Evolutionary conservation across 2,113 vertebrate genomes (phyloP), one percentile per base, ranked within the genome.

Genomic region (Tenebrosternarchus preto): DNA sequence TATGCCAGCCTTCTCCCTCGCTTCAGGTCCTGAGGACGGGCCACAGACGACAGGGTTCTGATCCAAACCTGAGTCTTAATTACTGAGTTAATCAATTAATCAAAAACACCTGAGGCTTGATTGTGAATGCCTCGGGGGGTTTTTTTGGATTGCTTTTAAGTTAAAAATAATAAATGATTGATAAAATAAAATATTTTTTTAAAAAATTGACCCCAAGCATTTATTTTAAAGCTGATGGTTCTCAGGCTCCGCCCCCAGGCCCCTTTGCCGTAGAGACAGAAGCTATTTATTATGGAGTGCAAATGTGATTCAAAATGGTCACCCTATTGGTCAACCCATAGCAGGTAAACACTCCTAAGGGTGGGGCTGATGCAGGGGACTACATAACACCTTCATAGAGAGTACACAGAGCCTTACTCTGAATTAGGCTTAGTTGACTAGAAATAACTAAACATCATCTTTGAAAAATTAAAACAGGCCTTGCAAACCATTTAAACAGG

Each of bases 31-130:
- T 74, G 78, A 76, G 78, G 78, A 77, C 56, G 76, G 78, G 61
- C 79, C 70, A 55, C 43, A 69, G 78, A 80, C 31, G 22, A 78
- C 66, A 29, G 82, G 82, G 78, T 61, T 61, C 79, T 61, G 60
- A 82, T 68, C 82, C 79, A 76, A 85, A 85, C 85, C 85, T 86
- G 85, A 86, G 85, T 86, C 82, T 82, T 84, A 77, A 67, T 81
- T 83, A 79, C 76, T 81, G 78, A 85, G 81, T 81, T 78, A 67
- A 75, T 80, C 59, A 80, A 71, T 82, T 85, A 27, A 73, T 73
- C 77, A 82, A 82, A 85, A 74, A 77, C 77, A 78, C 73, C 72
- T 24, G 63, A 82, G 81, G 84, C 64, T 50, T 85, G 74, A 83
- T 75, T 85, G 77, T 76, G 79, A 55, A 73, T 36, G 61, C 76